Evolutionary conservation across 2,888 invertebrate species (phyloP).

Genomic region (Drosophila neonasuta): DNA sequence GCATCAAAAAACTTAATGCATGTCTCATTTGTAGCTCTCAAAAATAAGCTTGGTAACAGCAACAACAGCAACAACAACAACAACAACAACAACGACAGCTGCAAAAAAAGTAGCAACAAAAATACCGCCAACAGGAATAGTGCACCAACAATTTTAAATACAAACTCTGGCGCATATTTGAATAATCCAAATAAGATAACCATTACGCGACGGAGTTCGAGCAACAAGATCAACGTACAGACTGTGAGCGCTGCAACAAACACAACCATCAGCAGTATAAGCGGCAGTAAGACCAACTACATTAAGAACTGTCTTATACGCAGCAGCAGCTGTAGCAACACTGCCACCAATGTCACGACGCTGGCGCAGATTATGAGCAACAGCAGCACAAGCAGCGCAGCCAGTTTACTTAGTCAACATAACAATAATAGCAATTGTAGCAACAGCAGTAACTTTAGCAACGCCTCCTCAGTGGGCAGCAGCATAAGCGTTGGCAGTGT

Average conservation of each 20-base stretch:
- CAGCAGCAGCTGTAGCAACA: conserved; percentile 80
- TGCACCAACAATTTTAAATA: conserved; percentile 49
- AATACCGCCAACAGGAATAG: conserved; percentile 30
- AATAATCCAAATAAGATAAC: conserved; percentile 67
- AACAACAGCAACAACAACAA: conserved; percentile 14
- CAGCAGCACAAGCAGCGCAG: conserved; percentile 76
- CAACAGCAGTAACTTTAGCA: conserved; percentile 72
- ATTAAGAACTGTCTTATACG: conserved; percentile 79
- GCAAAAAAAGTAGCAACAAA: conserved; percentile 34
- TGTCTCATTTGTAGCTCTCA: conserved; percentile 63
- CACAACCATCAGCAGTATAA: conserved; percentile 52
- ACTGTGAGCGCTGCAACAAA: conserved; percentile 64
- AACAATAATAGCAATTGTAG: conserved; percentile 69
- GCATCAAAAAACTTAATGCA: background rate
- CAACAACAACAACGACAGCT: conserved; percentile 11
- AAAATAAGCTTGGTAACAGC: conserved; percentile 56
- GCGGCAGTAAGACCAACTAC: conserved; percentile 69
- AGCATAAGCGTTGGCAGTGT: conserved; percentile 71
- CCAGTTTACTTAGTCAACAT: conserved; percentile 69
- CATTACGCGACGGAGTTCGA: conserved; percentile 64
- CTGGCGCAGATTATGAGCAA: conserved; percentile 80
- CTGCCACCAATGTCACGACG: conserved; percentile 78
- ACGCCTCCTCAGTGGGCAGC: conserved; percentile 71
- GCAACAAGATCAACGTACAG: conserved; percentile 56
- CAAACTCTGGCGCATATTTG: conserved; percentile 40